Percentiles rank a stretch among this genome's conserved stretches.
These are phyloP conservation scores for Festucalex cinctus DNA, from an alignment of 2,113 vertebrate species.

Conservation along the genomic window DNA sequence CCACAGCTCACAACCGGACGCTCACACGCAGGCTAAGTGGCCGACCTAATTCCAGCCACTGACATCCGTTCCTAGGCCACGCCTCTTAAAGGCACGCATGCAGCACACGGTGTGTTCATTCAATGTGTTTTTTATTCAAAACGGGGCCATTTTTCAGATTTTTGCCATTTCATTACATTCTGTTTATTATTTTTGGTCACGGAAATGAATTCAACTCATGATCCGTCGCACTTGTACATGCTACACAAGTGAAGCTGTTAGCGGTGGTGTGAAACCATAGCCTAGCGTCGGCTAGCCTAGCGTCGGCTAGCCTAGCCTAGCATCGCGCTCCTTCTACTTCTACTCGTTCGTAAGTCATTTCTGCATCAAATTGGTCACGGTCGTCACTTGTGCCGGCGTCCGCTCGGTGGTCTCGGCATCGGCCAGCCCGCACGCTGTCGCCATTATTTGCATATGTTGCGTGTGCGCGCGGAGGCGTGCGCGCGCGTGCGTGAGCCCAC, in stretches of 20 bases:
- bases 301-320: background rate
- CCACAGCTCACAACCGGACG: too few species aligned
- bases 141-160: too few species aligned
- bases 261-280: background rate
- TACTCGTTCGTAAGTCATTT: background rate
- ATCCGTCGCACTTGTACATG: background rate
- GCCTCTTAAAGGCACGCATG: too few species aligned
- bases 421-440: constrained; percentile 26
- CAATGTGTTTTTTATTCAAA: too few species aligned
- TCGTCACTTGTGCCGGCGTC: constrained; percentile 12
- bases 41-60: too few species aligned
- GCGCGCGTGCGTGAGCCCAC: constrained; percentile 46
- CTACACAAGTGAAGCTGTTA: background rate
- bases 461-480: constrained; percentile 23
- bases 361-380: background rate
- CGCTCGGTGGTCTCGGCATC: constrained; percentile 42
- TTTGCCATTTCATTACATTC: too few species aligned
- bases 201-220: background rate
- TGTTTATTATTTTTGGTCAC: background rate
- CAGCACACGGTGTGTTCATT: too few species aligned
- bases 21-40: too few species aligned
- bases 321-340: background rate
- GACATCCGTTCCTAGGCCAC: too few species aligned
- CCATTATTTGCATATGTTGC: constrained; percentile 22
- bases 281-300: background rate